A percentile compares a stretch with the other conserved stretches of the same genome.
phyloP scores from a whole-genome alignment of 2,797 vertebrate genomes.

The Gambusia yucatana region DNA sequence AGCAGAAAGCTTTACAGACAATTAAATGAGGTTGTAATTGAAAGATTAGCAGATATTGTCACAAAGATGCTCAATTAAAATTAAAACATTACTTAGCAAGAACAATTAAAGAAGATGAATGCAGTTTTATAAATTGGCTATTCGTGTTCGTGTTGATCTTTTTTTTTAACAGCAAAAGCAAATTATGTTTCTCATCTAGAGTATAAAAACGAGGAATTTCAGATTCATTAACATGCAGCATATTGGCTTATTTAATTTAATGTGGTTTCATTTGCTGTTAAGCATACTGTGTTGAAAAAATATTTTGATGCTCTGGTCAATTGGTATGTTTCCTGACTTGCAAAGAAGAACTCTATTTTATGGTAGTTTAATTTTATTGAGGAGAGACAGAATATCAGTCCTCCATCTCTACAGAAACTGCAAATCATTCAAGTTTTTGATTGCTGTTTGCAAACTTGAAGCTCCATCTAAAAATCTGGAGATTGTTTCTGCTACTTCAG shows the following conservation, averaged over 20 bases:
- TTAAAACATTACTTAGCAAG: constrained; percentile 6
- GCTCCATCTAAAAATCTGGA: not conserved
- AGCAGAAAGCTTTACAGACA: constrained; percentile 11
- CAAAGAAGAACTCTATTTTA: not conserved
- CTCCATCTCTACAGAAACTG: not conserved
- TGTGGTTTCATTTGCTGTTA: not conserved
- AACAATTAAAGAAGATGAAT: constrained; percentile 6
- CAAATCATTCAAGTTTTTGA: not conserved
- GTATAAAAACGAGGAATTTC: not conserved
- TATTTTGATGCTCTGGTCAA: not conserved
- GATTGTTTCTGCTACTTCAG: not conserved
- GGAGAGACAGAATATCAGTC: not conserved
- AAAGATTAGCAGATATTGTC: constrained; percentile 1
- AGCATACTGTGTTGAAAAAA: not conserved
- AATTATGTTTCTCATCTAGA: not conserved
- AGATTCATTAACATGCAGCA: not conserved
- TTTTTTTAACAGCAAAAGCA: not conserved
- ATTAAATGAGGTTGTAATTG: constrained; percentile 17
- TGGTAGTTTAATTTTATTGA: not conserved
- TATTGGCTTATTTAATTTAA: not conserved
- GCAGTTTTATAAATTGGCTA: constrained; percentile 1
- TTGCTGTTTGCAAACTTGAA: not conserved
- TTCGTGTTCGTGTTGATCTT: not conserved
- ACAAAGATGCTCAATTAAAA: constrained; percentile 6
- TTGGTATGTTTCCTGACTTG: not conserved